Conservation (phyloP, 2,113 vertebrate species). For the Herpetotheres cachinnans region DNA sequence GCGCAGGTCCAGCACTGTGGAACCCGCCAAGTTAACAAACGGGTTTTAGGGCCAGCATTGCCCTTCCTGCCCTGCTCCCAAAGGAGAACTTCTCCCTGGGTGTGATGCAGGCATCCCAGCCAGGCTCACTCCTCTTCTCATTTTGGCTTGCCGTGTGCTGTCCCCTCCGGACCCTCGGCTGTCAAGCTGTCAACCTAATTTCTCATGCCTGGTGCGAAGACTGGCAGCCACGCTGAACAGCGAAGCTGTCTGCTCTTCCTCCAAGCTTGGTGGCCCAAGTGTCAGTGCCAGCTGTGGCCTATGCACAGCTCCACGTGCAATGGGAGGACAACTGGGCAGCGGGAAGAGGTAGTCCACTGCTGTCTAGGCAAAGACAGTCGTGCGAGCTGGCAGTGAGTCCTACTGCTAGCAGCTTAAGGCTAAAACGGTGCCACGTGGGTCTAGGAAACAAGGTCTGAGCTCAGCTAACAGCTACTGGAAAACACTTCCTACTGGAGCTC, state of each 20-base stretch:
- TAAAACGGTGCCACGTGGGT: not conserved
- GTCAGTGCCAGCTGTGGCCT: not conserved
- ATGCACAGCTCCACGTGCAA: not conserved
- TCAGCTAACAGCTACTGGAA: not conserved
- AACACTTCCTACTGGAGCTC: not conserved
- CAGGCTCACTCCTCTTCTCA: not conserved
- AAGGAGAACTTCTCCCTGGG: not conserved
- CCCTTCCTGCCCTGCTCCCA: not conserved
- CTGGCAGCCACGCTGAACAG: not conserved
- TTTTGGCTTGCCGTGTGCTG: accelerated
- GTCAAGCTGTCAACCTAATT: not conserved
- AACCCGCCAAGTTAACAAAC: not conserved
- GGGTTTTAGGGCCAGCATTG: not conserved
- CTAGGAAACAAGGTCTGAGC: not conserved
- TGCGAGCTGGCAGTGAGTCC: not conserved
- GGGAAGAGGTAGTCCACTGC: not conserved
- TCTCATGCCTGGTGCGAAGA: not conserved
- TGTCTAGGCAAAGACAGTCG: not conserved
- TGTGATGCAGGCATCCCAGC: not conserved
- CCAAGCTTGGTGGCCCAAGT: not conserved
- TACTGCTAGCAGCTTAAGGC: not conserved
- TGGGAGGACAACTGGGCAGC: not conserved
- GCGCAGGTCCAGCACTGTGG: not conserved
- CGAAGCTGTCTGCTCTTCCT: not conserved
- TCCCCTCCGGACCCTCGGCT: accelerated